Conservation (phyloP, 1,140 invertebrate species). For the Spodoptera frugiperda region DNA sequence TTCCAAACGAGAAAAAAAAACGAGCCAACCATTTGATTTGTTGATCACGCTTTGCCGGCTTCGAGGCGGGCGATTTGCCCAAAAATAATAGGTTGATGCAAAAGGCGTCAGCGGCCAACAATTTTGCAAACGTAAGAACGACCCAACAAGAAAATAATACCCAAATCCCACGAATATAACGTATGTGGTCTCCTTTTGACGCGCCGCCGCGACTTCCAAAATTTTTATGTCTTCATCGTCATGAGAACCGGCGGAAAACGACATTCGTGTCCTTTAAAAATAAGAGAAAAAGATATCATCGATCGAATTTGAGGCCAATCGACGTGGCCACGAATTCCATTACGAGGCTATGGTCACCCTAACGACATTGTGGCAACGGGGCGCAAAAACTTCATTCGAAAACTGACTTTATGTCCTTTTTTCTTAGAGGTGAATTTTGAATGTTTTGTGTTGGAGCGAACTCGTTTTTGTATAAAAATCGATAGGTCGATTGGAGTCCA, state of each 20-base stretch:
- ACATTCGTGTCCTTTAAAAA: slow-evolving; percentile 61
- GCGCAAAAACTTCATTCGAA: slow-evolving; percentile 74
- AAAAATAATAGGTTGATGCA: slow-evolving; percentile 79
- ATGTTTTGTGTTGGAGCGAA: slow-evolving; percentile 53
- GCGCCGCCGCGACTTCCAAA: slow-evolving; percentile 73
- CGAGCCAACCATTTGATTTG: slow-evolving; percentile 71
- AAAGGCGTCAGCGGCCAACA: slow-evolving; percentile 82
- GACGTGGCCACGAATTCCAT: slow-evolving; percentile 75
- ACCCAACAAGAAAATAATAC: slow-evolving; percentile 68
- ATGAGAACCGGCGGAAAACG: slow-evolving; percentile 73
- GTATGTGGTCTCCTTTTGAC: slow-evolving; percentile 79
- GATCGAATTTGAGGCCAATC: slow-evolving; percentile 61
- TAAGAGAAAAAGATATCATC: slow-evolving; percentile 66
- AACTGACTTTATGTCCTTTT: slow-evolving; percentile 72
- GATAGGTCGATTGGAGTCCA: slow-evolving; percentile 54
- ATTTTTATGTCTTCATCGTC: slow-evolving; percentile 85
- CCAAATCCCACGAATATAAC: slow-evolving; percentile 75
- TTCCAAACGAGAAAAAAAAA: slow-evolving; percentile 56
- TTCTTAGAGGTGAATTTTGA: slow-evolving; percentile 68
- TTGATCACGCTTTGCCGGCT: slow-evolving; percentile 73
- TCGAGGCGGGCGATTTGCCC: slow-evolving; percentile 70
- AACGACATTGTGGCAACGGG: slow-evolving; percentile 75
- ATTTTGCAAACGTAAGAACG: slow-evolving; percentile 66
- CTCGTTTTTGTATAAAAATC: slow-evolving; percentile 63
- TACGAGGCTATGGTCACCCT: slow-evolving; percentile 71